Percentiles rank a stretch among this genome's conserved stretches.
phyloP scores from a whole-genome alignment of 2,888 invertebrate genomes.

The Dryobota labecula region DNA sequence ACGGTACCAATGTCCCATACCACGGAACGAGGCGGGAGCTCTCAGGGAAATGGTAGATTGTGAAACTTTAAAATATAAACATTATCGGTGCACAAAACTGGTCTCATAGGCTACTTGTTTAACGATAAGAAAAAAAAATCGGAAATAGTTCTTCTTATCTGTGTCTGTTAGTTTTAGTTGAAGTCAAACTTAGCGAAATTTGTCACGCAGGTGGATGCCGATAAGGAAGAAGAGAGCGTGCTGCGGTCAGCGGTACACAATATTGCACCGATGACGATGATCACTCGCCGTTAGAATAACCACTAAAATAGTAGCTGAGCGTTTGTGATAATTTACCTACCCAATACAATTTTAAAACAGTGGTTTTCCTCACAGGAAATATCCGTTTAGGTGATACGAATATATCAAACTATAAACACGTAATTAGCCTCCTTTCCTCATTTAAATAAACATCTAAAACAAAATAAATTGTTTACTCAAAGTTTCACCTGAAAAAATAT shows the following conservation, averaged over 20 bases:
- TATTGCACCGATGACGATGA: neutral
- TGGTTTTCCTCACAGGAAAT: slow-evolving; percentile 53
- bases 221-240: neutral
- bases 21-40: neutral
- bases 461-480: neutral
- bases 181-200: neutral
- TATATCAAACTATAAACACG: slow-evolving; percentile 17
- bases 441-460: slow-evolving; percentile 20
- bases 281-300: neutral
- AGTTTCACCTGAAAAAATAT: slow-evolving; percentile 8
- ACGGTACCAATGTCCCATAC: neutral
- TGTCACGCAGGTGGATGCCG: neutral
- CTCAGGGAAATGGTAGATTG: neutral
- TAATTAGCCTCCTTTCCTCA: slow-evolving; percentile 22
- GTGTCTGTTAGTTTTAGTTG: neutral
- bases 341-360: slow-evolving; percentile 29
- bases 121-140: neutral
- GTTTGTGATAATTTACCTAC: slow-evolving; percentile 27
- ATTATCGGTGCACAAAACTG: neutral
- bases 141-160: neutral
- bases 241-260: neutral
- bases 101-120: neutral
- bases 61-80: neutral
- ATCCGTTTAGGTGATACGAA: slow-evolving; percentile 26
- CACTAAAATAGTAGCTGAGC: neutral